Conservation (phyloP, 92 coral and sea anemone genomes). For the Epizoanthus scotinus region DNA sequence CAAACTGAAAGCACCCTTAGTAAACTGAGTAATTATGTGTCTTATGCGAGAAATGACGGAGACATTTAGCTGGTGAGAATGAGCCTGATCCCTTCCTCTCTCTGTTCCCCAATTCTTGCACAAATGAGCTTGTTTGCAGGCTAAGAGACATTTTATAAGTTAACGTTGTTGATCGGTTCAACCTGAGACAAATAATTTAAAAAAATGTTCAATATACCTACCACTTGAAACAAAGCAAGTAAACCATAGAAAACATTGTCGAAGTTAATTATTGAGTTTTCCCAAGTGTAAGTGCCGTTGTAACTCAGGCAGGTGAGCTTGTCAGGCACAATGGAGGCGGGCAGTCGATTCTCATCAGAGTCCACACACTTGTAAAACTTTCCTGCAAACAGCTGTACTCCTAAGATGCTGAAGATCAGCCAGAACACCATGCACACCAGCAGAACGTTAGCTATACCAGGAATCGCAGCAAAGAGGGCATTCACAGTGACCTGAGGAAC, state of each 20-base stretch:
- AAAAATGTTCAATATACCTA: conserved; percentile 34
- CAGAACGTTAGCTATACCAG: conserved; percentile 91
- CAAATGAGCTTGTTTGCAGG: too few relatives aligned
- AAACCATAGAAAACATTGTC: conserved; percentile 90
- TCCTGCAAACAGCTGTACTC: conserved; percentile 96
- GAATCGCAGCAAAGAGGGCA: conserved; percentile 89
- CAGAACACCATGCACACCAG: conserved; percentile 91
- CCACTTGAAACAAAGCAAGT: conserved; percentile 91
- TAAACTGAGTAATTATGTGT: too few relatives aligned
- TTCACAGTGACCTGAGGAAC: conserved; percentile 73
- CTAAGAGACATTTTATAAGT: too few relatives aligned
- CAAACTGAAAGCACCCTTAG: too few relatives aligned
- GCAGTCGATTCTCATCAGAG: conserved; percentile 61
- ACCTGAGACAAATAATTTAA: too few relatives aligned
- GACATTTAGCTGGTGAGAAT: too few relatives aligned
- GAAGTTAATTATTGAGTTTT: conserved; percentile 86
- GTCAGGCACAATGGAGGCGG: conserved; percentile 68
- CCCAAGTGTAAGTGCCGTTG: conserved; percentile 73
- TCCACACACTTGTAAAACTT: conserved; percentile 88
- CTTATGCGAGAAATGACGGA: too few relatives aligned
- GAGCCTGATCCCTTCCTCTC: too few relatives aligned
- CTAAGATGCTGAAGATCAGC: conserved; percentile 96
- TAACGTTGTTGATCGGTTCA: too few relatives aligned
- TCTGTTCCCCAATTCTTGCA: too few relatives aligned
- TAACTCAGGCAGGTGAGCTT: conserved; percentile 57